phyloP scores from a whole-genome alignment of 2,888 invertebrate genomes.

The Myathropa florea region DNA sequence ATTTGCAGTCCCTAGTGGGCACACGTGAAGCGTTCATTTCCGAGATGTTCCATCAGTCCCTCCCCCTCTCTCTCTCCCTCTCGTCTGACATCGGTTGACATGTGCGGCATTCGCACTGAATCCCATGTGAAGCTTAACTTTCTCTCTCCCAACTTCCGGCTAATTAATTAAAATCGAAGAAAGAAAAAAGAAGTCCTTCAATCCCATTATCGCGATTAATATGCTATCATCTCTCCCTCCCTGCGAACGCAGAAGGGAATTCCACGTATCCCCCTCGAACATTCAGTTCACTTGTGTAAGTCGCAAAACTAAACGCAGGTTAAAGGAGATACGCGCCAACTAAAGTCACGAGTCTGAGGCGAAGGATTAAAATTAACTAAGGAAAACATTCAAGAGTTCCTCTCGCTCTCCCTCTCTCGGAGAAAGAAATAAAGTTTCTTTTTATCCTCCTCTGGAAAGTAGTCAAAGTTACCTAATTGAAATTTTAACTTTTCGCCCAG shows the following conservation, averaged over 20 bases:
- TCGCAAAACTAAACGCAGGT: not conserved
- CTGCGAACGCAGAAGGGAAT: not conserved
- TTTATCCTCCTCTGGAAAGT: slow-evolving; percentile 13
- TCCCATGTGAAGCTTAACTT: not conserved
- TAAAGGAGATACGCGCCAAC: not conserved
- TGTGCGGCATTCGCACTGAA: no score
- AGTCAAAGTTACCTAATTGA: slow-evolving; percentile 61
- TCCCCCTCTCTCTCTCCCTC: no score
- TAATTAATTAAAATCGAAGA: slow-evolving; percentile 31
- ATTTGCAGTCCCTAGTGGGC: no score
- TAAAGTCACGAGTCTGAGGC: not conserved
- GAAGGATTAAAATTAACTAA: slow-evolving; percentile 29
- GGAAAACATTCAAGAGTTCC: not conserved
- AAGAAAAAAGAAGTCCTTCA: slow-evolving; percentile 30
- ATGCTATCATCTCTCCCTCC: slow-evolving; percentile 16
- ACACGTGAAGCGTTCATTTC: no score
- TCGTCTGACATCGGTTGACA: no score
- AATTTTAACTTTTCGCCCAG: slow-evolving; percentile 49
- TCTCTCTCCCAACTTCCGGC: not conserved
- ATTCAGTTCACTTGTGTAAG: not conserved
- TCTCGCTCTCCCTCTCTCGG: not conserved
- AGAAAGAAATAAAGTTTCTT: slow-evolving; percentile 6
- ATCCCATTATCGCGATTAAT: slow-evolving; percentile 55
- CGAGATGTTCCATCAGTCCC: no score
- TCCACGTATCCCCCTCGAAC: not conserved